These are phyloP conservation scores for Hofmannophila pseudospretella DNA, from an alignment of 2,888 invertebrate genomes.

Conservation along the genomic window DNA sequence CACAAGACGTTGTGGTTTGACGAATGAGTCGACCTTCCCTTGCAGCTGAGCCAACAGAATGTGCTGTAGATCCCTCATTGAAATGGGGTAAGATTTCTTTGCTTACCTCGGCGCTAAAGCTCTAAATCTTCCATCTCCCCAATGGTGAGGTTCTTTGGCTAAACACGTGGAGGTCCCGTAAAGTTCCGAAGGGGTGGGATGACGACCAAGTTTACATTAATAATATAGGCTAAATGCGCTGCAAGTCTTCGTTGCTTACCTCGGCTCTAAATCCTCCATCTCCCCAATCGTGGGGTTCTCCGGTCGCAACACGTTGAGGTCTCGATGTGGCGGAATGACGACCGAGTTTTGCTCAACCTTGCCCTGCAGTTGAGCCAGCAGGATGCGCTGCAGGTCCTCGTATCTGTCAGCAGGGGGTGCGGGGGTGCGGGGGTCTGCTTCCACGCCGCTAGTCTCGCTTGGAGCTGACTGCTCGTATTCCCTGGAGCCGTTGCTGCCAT, in stretches of 20 bases:
- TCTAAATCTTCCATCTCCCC: too few species aligned
- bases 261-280: constrained; percentile 78
- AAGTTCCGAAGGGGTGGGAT: too few species aligned
- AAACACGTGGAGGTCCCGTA: too few species aligned
- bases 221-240: too few species aligned
- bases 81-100: too few species aligned
- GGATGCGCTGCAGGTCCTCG: constrained; percentile 77
- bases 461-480: constrained; percentile 69
- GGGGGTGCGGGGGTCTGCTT: constrained; percentile 48
- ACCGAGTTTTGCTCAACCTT: constrained; percentile 73
- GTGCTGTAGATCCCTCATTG: constrained; percentile 79
- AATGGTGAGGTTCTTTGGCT: too few species aligned
- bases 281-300: constrained; percentile 85
- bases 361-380: constrained; percentile 70
- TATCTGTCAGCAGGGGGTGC: constrained; percentile 78
- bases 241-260: constrained; percentile 60
- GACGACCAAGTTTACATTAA: too few species aligned
- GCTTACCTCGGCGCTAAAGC: too few species aligned
- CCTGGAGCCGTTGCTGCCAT: constrained; percentile 60
- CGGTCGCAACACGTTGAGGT: constrained; percentile 70
- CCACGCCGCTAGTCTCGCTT: constrained; percentile 56
- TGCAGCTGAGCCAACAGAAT: constrained; percentile 70
- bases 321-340: constrained; percentile 67
- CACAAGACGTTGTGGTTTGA: constrained; percentile 73
- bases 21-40: constrained; percentile 68